Evolutionary conservation across 1,140 invertebrate species (phyloP).

Genomic region (Lordiphosa mommai): DNA sequence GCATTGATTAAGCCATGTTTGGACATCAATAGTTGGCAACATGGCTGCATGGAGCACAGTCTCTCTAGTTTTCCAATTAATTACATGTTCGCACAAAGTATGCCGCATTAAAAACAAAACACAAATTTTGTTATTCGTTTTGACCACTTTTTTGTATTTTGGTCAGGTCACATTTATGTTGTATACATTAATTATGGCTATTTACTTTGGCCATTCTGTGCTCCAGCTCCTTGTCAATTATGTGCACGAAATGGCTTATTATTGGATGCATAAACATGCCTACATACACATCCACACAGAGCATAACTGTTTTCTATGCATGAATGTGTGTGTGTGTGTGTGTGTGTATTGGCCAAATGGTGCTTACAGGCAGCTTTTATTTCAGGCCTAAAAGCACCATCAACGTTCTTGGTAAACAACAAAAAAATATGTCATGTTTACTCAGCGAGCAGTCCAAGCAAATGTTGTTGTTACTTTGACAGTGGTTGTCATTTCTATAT

Average conservation of each 20-base stretch:
- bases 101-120: no score
- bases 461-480: conserved; percentile 35
- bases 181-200: conserved; percentile 78
- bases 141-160: conserved; percentile 59
- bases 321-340: neutral
- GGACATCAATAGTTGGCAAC: no score
- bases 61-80: no score
- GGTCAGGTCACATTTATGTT: conserved; percentile 74
- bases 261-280: conserved; percentile 59
- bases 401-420: conserved; percentile 65
- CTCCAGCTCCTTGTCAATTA: conserved; percentile 51
- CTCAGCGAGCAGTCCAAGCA: conserved; percentile 49
- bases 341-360: conserved; percentile 47
- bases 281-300: conserved; percentile 9
- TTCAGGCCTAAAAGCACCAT: conserved; percentile 57
- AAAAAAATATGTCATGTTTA: conserved; percentile 57
- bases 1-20: no score
- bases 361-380: conserved; percentile 60
- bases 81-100: no score
- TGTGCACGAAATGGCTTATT: conserved; percentile 75
- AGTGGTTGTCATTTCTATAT: conserved; percentile 50
- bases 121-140: conserved; percentile 6
- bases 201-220: conserved; percentile 48
- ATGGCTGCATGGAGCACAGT: no score
- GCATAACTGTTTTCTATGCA: neutral